A percentile compares a stretch with the other conserved stretches of the same genome.
These are phyloP conservation scores for Stenopsyche tienmushanensis DNA, from an alignment of 1,140 invertebrate species.

Conservation along the genomic window DNA sequence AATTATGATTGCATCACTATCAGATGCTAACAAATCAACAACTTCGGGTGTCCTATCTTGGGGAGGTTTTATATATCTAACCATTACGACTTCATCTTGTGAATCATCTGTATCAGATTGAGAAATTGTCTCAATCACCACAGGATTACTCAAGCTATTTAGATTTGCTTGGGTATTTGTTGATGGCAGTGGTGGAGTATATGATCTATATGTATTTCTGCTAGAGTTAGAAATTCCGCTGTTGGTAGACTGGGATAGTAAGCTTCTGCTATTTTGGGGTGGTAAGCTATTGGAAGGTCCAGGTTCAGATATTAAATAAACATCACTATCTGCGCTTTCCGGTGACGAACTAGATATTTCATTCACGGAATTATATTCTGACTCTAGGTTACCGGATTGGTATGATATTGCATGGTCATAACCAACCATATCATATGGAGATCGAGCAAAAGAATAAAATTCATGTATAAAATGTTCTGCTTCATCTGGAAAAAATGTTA, in stretches of 20 bases:
- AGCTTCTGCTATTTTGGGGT: conserved; percentile 30
- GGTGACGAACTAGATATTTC: conserved; percentile 52
- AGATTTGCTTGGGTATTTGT: neutral
- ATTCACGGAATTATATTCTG: conserved; percentile 40
- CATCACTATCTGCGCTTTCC: conserved; percentile 51
- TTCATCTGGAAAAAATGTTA: conserved; percentile 58
- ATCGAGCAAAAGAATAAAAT: conserved; percentile 81
- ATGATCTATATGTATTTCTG: too few relatives aligned
- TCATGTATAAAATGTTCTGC: conserved; percentile 88
- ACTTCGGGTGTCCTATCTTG: conserved; percentile 60
- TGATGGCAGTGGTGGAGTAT: conserved; percentile 33
- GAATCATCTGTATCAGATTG: conserved; percentile 54
- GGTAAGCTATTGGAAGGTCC: conserved; percentile 39
- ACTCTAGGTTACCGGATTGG: conserved; percentile 46
- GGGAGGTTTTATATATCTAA: conserved; percentile 57
- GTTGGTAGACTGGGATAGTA: conserved; percentile 37
- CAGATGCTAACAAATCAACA: conserved; percentile 57
- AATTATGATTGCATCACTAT: conserved; percentile 60
- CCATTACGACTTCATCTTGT: conserved; percentile 52
- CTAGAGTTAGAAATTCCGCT: conserved; percentile 45
- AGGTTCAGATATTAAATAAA: conserved; percentile 47
- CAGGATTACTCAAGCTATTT: conserved; percentile 36
- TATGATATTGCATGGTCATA: conserved; percentile 66
- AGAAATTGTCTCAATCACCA: conserved; percentile 53
- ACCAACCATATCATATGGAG: conserved; percentile 79